Conservation (phyloP, 1,140 invertebrate genomes). For the Dufourea novaeangliae region DNA sequence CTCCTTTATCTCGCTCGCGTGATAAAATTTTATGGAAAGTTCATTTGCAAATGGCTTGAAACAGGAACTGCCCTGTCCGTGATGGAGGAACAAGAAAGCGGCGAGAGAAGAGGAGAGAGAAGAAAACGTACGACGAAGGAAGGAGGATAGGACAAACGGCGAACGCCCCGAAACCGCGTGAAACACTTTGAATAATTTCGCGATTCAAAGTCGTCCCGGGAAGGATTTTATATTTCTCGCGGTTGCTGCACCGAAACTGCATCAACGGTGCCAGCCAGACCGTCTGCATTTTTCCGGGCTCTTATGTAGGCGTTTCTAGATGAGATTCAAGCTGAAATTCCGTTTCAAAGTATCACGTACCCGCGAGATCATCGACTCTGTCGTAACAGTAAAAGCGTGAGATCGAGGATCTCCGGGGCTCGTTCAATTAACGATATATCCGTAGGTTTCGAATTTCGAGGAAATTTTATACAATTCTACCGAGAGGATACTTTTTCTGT, state of each 20-base stretch:
- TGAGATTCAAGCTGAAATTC: slow-evolving; percentile 28
- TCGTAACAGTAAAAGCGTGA: slow-evolving; percentile 18
- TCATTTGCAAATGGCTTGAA: slow-evolving; percentile 53
- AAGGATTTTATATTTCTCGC: slow-evolving; percentile 78
- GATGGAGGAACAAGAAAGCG: slow-evolving; percentile 56
- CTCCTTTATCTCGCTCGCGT: slow-evolving; percentile 36
- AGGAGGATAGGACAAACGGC: slow-evolving; percentile 28
- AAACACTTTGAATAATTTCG: slow-evolving; percentile 80
- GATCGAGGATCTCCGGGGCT: neutral
- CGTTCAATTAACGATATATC: neutral
- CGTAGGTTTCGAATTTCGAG: neutral
- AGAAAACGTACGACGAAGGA: slow-evolving; percentile 16
- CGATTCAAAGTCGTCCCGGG: slow-evolving; percentile 77
- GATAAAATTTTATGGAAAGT: slow-evolving; percentile 65
- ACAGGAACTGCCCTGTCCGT: slow-evolving; percentile 35
- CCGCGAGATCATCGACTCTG: slow-evolving; percentile 13
- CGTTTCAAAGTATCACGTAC: slow-evolving; percentile 26
- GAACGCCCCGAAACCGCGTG: slow-evolving; percentile 71
- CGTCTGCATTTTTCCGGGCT: slow-evolving; percentile 66
- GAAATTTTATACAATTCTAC: neutral
- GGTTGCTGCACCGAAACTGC: slow-evolving; percentile 75
- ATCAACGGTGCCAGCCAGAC: slow-evolving; percentile 75
- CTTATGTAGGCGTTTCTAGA: slow-evolving; percentile 36
- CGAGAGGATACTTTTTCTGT: no score
- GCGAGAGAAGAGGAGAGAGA: slow-evolving; percentile 32